These are phyloP conservation scores for Petrocephalus sullivani DNA, from an alignment of 2,797 vertebrate genomes.

Conservation along the genomic window DNA sequence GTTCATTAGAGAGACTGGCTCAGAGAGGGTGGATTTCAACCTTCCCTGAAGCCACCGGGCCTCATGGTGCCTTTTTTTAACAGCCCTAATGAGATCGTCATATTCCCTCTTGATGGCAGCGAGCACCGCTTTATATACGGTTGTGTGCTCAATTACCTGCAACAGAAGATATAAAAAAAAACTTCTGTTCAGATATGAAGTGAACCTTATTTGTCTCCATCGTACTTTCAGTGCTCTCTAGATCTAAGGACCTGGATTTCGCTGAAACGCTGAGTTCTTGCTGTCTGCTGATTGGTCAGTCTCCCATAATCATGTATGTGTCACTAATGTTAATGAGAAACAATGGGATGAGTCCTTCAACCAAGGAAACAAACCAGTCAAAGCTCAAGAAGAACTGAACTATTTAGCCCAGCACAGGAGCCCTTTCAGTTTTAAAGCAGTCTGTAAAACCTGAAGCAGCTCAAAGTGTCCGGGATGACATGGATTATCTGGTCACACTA, in stretches of 20 bases:
- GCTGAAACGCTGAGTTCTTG: background rate
- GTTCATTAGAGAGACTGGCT: slow-evolving; percentile 46
- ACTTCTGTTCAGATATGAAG: background rate
- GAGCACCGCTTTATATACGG: slow-evolving; percentile 59
- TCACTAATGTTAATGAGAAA: background rate
- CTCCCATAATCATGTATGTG: background rate
- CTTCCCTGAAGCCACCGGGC: slow-evolving; percentile 39
- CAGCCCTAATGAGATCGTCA: slow-evolving; percentile 54
- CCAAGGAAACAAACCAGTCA: background rate
- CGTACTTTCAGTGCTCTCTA: background rate
- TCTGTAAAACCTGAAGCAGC: background rate
- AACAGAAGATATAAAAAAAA: background rate
- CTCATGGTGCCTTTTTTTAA: slow-evolving; percentile 51
- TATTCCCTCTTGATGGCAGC: slow-evolving; percentile 65
- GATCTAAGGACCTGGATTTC: background rate
- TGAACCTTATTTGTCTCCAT: background rate
- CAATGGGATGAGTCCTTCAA: background rate
- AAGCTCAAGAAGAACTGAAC: background rate
- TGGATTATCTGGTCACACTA: background rate
- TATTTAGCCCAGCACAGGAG: background rate
- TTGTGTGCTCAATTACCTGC: slow-evolving; percentile 59
- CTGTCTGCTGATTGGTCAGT: background rate
- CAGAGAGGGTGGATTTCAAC: slow-evolving; percentile 51
- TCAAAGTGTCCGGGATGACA: background rate
- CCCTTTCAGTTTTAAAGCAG: background rate